These are phyloP conservation scores for Crocidura indochinensis DNA, from an alignment of 2,797 vertebrate species.

Conservation along the genomic window DNA sequence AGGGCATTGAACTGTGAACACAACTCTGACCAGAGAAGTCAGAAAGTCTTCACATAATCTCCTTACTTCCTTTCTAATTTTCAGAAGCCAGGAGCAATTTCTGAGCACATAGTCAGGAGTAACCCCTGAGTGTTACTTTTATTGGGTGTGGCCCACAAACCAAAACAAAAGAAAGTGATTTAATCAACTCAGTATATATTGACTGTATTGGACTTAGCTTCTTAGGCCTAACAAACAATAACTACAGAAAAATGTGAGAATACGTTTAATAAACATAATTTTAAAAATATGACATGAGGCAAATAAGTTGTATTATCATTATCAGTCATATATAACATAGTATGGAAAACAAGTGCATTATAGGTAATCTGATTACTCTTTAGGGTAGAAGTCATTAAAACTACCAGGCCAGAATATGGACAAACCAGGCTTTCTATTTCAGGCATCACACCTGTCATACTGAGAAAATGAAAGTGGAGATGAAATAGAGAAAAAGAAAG, in stretches of 20 bases:
- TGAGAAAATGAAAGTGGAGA: no score
- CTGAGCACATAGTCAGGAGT: no score
- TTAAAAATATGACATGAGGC: background rate
- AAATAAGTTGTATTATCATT: background rate
- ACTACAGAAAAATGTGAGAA: background rate
- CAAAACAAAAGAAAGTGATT: no score
- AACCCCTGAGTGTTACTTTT: no score
- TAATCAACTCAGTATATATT: background rate
- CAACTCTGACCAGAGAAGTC: background rate
- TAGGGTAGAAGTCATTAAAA: constrained; percentile 11
- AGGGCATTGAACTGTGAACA: no score
- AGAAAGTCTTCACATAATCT: background rate
- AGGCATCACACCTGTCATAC: no score
- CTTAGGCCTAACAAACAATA: background rate
- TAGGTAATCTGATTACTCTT: background rate
- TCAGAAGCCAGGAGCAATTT: no score
- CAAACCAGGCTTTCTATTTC: no score
- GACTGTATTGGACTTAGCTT: background rate
- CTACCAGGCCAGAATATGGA: no score
- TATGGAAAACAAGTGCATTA: background rate
- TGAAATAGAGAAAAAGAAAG: no score
- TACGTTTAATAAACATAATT: background rate
- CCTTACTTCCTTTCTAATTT: background rate
- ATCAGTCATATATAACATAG: background rate
- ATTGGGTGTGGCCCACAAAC: no score